Base-by-base conservation (phyloP, 1,140 invertebrate species). In the Nephotettix cincticeps region DNA sequence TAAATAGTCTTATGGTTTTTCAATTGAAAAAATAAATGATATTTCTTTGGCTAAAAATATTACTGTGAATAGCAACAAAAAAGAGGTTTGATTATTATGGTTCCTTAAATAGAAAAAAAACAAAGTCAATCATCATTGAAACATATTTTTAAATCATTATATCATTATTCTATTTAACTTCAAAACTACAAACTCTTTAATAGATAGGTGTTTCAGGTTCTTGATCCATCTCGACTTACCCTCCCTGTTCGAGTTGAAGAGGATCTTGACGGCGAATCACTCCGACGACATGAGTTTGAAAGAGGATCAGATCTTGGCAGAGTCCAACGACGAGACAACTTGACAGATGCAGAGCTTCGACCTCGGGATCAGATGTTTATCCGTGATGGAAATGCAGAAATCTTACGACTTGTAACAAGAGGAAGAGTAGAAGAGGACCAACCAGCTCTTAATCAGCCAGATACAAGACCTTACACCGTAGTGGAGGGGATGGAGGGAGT, bases 331-430 rank as follows among this genome's bases (percentile, higher is more conserved):
- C 76, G 79, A 73, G 75, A 79, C 43, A 80, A 80, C 36, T 25
- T 61, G 27, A 32, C 56, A 29, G 76, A 79, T 47, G 77, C 77
- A 66, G 79, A 69, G 13, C 58, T 51, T 3, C 69, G 68, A 61
- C 70, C 72, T 11, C 71, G 76, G 29, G 73, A 92, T 74, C 89
- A 90, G 75, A 86, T 88, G 75, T 93, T 91, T 77, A 91, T 91
- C 25, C 87, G 91, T 76, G 91, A 93, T 76, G 92, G 92, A 0
- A 92, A 93, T 75, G 89, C 91, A 0, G 92, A 93, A 82, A 91
- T 94, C 63, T 80, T 94, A 51, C 83, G 91, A 72, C 80, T 94
- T n/a, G 88, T 93, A 28, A 92, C 91, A 0, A 83, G 91, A 76
- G 90, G 89, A 13, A 84, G 87, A 71, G 79, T 61, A 32, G 68